phyloP scores from a whole-genome alignment of 1,140 invertebrate species.

The Rhyzopertha dominica region DNA sequence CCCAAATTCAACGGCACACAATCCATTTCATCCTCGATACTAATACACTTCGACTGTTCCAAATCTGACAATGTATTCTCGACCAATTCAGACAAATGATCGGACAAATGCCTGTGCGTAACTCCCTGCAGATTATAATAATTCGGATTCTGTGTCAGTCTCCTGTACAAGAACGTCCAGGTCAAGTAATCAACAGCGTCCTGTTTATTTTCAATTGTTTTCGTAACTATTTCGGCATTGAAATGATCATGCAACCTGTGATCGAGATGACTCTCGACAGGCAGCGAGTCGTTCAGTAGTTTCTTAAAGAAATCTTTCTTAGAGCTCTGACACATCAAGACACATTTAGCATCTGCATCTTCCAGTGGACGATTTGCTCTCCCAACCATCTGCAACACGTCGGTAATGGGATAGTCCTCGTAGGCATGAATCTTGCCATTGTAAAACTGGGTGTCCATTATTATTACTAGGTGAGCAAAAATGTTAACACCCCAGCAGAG shows the following conservation, averaged over 20 bases:
- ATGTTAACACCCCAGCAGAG: conserved; percentile 91
- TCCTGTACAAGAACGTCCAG: conserved; percentile 97
- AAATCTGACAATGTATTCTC: conserved; percentile 93
- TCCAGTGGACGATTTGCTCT: conserved; percentile 82
- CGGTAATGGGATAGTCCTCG: conserved; percentile 97
- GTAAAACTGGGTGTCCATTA: conserved; percentile 97
- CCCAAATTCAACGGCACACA: conserved; percentile 93
- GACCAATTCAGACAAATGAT: conserved; percentile 97
- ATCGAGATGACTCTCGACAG: conserved; percentile 96
- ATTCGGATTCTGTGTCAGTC: conserved; percentile 98
- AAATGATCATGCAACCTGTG: conserved; percentile 98
- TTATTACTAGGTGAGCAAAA: conserved; percentile 85
- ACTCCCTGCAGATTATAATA: conserved; percentile 98
- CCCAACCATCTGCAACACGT: conserved; percentile 97
- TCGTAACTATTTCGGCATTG: conserved; percentile 99
- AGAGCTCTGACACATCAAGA: conserved; percentile 93
- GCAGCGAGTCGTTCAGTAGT: conserved; percentile 94
- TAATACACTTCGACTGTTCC: conserved; percentile 97
- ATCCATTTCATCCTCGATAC: conserved; percentile 97
- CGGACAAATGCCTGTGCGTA: conserved; percentile 93
- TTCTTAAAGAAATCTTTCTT: conserved; percentile 99
- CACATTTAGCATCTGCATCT: conserved; percentile 94
- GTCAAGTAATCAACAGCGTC: conserved; percentile 99
- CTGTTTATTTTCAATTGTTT: conserved; percentile 99
- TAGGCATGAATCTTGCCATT: conserved; percentile 91